These are phyloP conservation scores for Ditula angustiorana DNA, from an alignment of 2,888 invertebrate species.

Conservation along the genomic window DNA sequence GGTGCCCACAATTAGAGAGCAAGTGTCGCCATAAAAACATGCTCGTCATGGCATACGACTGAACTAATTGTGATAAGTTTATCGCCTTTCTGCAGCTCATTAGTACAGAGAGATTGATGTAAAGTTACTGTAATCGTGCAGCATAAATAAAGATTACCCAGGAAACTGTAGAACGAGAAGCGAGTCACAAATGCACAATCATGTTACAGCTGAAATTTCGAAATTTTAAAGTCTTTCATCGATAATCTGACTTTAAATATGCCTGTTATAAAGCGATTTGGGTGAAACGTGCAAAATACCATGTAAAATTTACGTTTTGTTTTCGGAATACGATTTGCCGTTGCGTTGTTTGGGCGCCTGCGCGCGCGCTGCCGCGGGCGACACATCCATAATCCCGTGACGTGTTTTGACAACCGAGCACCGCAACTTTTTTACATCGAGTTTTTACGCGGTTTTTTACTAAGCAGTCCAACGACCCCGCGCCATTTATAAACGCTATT, in stretches of 20 bases:
- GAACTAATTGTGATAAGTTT: constrained; percentile 38
- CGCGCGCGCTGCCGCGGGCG: constrained; percentile 64
- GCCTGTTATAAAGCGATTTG: constrained; percentile 32
- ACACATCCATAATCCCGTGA: constrained; percentile 81
- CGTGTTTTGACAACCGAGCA: constrained; percentile 77
- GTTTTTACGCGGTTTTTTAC: constrained; percentile 66
- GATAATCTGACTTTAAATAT: constrained; percentile 12
- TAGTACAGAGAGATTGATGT: constrained; percentile 26
- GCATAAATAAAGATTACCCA: constrained; percentile 25
- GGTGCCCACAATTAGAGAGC: constrained; percentile 22
- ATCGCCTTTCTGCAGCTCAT: constrained; percentile 18
- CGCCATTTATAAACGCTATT: constrained; percentile 65
- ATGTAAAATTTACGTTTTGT: constrained; percentile 19
- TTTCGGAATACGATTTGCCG: constrained; percentile 23
- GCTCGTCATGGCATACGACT: constrained; percentile 31
- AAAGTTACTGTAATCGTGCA: constrained; percentile 12
- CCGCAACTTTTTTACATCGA: constrained; percentile 61
- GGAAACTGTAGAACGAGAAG: constrained; percentile 26
- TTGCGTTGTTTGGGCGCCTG: constrained; percentile 42
- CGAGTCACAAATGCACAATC: constrained; percentile 6
- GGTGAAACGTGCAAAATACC: constrained; percentile 18
- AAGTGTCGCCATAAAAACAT: constrained; percentile 37
- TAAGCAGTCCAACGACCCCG: constrained; percentile 66
- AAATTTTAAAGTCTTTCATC: constrained; percentile 14
- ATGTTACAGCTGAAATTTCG: constrained; percentile 16